phyloP scores from a whole-genome alignment of 2,113 vertebrate genomes.

The Phaethornis superciliosus region DNA sequence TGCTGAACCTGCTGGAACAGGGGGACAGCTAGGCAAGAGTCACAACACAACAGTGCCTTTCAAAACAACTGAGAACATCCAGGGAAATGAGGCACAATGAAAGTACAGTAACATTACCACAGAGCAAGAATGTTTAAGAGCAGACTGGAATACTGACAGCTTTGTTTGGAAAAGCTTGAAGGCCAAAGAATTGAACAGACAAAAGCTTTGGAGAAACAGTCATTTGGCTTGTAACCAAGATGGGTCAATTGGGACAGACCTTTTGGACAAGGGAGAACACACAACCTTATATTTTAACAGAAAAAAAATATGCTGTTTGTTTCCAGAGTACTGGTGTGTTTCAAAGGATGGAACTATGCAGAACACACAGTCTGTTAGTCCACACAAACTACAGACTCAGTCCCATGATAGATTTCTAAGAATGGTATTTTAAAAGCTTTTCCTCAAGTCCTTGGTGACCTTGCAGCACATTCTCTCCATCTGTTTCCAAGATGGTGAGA shows the following conservation, averaged over 20 bases:
- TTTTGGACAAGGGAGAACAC: background rate
- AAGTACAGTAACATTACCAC: background rate
- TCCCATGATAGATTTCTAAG: background rate
- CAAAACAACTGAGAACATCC: background rate
- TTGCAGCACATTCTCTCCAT: background rate
- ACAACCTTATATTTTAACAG: background rate
- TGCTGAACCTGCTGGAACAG: background rate
- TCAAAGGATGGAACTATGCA: background rate
- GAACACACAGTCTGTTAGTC: background rate
- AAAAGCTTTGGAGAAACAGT: slow-evolving; percentile 7
- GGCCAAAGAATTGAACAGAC: background rate
- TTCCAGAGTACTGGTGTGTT: background rate
- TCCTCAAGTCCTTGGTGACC: background rate
- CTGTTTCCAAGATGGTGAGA: background rate
- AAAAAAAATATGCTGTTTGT: background rate
- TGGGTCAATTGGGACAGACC: background rate
- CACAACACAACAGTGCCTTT: background rate
- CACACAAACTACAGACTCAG: background rate
- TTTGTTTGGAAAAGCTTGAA: background rate
- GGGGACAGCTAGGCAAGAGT: background rate
- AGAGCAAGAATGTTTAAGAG: background rate
- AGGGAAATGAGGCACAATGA: background rate
- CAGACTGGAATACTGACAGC: background rate
- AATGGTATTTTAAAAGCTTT: background rate
- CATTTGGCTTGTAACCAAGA: background rate